Conservation (phyloP, 2,797 vertebrate genomes). For the Muraenolepis orangiensis region DNA sequence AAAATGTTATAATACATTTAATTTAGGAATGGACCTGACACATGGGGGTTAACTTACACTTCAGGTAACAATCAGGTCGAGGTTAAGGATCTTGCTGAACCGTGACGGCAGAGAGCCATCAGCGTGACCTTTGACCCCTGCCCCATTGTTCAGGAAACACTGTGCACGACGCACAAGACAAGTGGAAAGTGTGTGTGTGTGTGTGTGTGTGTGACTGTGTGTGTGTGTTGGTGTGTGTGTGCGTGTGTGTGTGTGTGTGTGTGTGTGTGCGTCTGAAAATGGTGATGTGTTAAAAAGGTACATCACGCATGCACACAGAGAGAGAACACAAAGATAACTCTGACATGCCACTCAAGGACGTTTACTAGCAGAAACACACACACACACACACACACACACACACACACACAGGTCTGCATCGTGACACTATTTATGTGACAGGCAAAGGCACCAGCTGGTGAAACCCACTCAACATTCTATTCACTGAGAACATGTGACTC, state of each 20-base stretch:
- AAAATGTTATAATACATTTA: too few species aligned
- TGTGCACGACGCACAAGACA: background rate
- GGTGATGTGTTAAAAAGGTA: background rate
- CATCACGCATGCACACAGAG: conserved; percentile 22
- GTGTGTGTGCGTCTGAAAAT: background rate
- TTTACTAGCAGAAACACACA: conserved; percentile 41
- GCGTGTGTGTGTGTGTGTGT: background rate
- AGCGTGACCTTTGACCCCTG: background rate
- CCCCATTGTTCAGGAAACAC: background rate
- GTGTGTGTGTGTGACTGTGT: background rate
- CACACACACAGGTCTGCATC: conserved; percentile 32
- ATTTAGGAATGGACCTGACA: too few species aligned
- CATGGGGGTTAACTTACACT: too few species aligned
- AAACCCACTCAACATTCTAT: conserved; percentile 64
- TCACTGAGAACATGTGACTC: conserved; percentile 55
- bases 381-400: conserved; percentile 20
- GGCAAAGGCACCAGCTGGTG: conserved; percentile 68
- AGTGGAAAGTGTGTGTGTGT: background rate
- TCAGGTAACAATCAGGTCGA: too few species aligned
- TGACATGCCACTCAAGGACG: conserved; percentile 40
- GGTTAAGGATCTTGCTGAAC: background rate
- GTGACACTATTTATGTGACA: conserved; percentile 59
- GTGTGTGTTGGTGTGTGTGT: background rate
- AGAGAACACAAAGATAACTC: background rate
- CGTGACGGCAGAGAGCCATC: too few species aligned